Conservation (phyloP, 2,113 vertebrate genomes). For the Grus americana region DNA sequence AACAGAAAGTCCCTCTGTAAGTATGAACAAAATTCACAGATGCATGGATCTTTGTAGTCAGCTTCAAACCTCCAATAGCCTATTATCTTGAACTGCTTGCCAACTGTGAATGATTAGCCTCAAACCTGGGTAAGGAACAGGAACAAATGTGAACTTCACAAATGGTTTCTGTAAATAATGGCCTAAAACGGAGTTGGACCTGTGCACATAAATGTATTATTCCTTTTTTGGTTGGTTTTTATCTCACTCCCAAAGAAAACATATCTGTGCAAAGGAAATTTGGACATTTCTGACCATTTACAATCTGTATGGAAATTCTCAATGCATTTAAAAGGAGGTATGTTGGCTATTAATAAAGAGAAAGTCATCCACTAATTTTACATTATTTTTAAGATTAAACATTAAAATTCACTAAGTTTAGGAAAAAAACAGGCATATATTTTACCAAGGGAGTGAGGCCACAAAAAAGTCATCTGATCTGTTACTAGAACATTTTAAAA, state of each 20-base stretch:
- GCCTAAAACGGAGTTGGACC: not conserved
- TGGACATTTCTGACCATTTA: not conserved
- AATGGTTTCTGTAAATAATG: not conserved
- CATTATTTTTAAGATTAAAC: not conserved
- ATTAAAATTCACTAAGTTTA: not conserved
- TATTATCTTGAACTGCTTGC: not conserved
- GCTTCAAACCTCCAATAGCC: not conserved
- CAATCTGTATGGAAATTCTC: not conserved
- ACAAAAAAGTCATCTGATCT: not conserved
- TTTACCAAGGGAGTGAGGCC: not conserved
- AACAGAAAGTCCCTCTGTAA: not conserved
- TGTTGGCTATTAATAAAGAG: not conserved
- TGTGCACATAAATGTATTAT: not conserved
- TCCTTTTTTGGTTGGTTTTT: not conserved
- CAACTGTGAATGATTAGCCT: not conserved
- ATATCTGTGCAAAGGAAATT: not conserved
- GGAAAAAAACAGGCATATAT: not conserved
- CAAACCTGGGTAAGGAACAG: not conserved
- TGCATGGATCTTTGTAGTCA: not conserved
- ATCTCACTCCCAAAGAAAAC: not conserved
- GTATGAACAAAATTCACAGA: not conserved
- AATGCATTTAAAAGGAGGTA: not conserved
- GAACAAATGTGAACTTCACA: not conserved
- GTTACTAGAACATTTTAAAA: not conserved
- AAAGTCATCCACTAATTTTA: not conserved